Base-by-base conservation (phyloP, 2,113 vertebrate genomes). In the Pontoporia blainvillei region DNA sequence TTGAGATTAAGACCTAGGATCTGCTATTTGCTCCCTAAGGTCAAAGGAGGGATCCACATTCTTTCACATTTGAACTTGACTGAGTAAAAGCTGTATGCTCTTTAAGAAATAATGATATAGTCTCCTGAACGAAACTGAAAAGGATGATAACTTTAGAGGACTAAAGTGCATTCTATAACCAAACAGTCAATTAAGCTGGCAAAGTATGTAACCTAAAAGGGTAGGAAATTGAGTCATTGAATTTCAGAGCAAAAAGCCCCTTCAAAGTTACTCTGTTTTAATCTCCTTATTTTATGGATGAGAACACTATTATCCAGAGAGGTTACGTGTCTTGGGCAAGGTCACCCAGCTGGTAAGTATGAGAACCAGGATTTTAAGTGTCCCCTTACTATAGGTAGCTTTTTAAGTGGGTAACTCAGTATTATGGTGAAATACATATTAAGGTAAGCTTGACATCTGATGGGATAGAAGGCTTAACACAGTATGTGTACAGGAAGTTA, bases 201-300 rank as follows among this genome's bases (percentile, higher is more conserved):
- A 76, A 85, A 95, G 72, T 61, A 91, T 11, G 6, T 34, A 90
- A 62, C 21, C 17, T 59, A 66, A 87, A 85, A 83, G 11, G 5
- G 10, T 92, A 90, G 3, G 9, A 88, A 67, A 90, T 44, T 71
- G n/a, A 93, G 71, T 71, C n/a, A 78, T 78, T 97, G 75, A 94
- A 66, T 97, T 90, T 86, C 27, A 76, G 52, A 96, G 20, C 21
- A 79, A 87, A 20, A 21, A 67, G 1, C 36, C 12, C 25, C 36
- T 78, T 94, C 61, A 91, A 82, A 86, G 61, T 91, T 86, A 91
- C 66, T 93, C 13, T 81, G 36, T 72, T 90, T 67, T 75, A 86
- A 59, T 73, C 39, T 67, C 17, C 29, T 73, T 12, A 81, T 94
- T 94, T 97, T 84, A 90, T 71, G 76, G 52, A n/a, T 73, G 9